Base-by-base conservation (phyloP, 2,113 vertebrate species). In the Megatriorchis doriae region DNA sequence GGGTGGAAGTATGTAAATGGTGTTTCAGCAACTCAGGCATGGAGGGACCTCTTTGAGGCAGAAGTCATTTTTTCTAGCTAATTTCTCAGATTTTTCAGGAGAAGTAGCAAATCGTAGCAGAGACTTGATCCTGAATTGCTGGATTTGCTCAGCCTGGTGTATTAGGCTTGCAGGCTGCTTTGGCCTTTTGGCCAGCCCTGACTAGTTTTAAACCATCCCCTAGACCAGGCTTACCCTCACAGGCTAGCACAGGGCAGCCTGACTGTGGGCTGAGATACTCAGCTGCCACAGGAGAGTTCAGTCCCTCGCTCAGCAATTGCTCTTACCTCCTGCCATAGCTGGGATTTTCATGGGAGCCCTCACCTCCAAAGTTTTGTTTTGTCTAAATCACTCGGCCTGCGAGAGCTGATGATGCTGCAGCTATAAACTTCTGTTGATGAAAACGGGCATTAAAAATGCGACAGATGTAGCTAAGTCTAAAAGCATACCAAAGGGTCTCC, bases 11-110 rank as follows among this genome's bases (percentile, higher is more conserved):
- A 3, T 8, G 34, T 59, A 21, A 45, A 12, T 7, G 13, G 20
- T n/a, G 11, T 47, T 50, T 38, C 74, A 75, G 61, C 6, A 6
- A 1, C 43, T 59, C 22, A 0, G 53, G 29, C 3, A 1, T 6
- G 29, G 25, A 70, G 42, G 48, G 42, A 36, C 59, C n/a, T 63
- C 14, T 83, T 23, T 50, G 70, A 75, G 40, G 52, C 81, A 75
- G 47, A 72, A 82, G 20, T 72, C 0, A 1, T 62, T 88, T 59
- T 84, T 75, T 55, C 40, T 85, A 43, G 40, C 53, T 48, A 1
- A 59, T 50, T 84, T 90, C 52, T 87, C 31, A 32, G 32, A 27
- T 65, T 59, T 81, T 90, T 81, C 61, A 88, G 38, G 38, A 63
- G 45, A 85, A 50, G 10, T 8, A 53, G 61, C 31, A 40, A 75